Percentiles rank a stretch among this genome's conserved stretches.
These are phyloP conservation scores for Lagorchestes hirsutus DNA, from an alignment of 2,797 vertebrate genomes.

Conservation along the genomic window DNA sequence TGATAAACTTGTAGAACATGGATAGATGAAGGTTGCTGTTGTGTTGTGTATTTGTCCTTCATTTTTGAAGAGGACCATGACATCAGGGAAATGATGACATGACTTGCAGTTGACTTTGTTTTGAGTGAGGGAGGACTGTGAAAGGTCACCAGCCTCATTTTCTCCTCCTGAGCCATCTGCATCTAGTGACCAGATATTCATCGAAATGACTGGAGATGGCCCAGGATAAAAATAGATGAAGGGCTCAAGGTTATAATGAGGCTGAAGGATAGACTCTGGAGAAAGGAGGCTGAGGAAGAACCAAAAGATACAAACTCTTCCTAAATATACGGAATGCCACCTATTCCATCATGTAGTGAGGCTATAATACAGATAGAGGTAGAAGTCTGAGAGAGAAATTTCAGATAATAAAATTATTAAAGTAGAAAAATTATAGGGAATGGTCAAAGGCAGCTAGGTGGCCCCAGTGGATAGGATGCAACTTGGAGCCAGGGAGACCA, in stretches of 20 bases:
- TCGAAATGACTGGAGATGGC: no score
- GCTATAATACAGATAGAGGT: background rate
- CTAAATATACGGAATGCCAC: background rate
- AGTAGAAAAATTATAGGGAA: background rate
- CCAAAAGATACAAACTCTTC: background rate
- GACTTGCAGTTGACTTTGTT: no score
- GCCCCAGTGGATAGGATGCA: background rate
- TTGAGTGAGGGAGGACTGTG: no score
- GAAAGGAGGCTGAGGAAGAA: background rate
- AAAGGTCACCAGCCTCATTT: no score
- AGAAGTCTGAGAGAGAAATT: background rate
- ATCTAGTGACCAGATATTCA: no score
- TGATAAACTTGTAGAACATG: background rate
- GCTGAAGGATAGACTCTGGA: background rate
- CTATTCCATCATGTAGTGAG: background rate
- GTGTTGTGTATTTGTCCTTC: no score
- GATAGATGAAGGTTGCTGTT: background rate
- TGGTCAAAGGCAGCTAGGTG: background rate
- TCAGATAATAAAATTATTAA: background rate
- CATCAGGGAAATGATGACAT: no score
- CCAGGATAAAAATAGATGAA: background rate
- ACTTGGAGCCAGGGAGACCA: background rate
- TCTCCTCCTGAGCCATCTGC: no score
- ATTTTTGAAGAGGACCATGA: no score
- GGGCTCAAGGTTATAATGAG: background rate